These are phyloP conservation scores for Gambusia affinis DNA, from an alignment of 2,113 vertebrate genomes.

Conservation along the genomic window DNA sequence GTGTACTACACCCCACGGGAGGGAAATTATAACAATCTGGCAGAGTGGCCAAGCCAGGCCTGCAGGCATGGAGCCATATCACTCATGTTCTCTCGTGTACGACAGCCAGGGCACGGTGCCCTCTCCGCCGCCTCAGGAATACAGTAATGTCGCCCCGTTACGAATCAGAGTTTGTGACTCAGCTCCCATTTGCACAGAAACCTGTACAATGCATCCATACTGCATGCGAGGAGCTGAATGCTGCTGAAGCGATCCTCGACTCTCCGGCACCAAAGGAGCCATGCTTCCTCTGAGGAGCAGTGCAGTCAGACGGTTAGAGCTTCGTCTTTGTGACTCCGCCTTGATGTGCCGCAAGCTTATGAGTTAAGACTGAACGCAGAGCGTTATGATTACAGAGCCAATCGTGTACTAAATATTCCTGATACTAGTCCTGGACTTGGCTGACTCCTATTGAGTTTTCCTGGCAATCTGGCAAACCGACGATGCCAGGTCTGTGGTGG, in stretches of 20 bases:
- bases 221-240: constrained; percentile 3
- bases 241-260: background rate
- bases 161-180: constrained; percentile 3
- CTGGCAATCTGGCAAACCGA: constrained; percentile 52
- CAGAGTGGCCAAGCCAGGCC: constrained; percentile 52
- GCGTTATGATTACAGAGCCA: constrained; percentile 47
- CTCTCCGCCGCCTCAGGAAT: constrained; percentile 33
- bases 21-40: constrained; percentile 63
- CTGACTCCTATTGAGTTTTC: constrained; percentile 49
- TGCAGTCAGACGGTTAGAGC: constrained; percentile 42
- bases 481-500: constrained; percentile 34
- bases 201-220: constrained; percentile 11
- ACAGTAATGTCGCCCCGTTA: constrained; percentile 31
- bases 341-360: constrained; percentile 52
- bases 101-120: constrained; percentile 47
- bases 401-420: constrained; percentile 64
- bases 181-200: constrained; percentile 1
- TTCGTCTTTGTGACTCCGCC: constrained; percentile 40
- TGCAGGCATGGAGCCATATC: constrained; percentile 53
- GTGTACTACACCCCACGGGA: constrained; percentile 32
- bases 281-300: constrained; percentile 57
- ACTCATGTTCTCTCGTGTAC: constrained; percentile 60
- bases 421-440: constrained; percentile 38
- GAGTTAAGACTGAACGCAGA: constrained; percentile 42
- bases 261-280: constrained; percentile 36